phyloP scores from a whole-genome alignment of 35 echinoderm and acorn worm genomes.

The Ophiothrix spiculata region DNA sequence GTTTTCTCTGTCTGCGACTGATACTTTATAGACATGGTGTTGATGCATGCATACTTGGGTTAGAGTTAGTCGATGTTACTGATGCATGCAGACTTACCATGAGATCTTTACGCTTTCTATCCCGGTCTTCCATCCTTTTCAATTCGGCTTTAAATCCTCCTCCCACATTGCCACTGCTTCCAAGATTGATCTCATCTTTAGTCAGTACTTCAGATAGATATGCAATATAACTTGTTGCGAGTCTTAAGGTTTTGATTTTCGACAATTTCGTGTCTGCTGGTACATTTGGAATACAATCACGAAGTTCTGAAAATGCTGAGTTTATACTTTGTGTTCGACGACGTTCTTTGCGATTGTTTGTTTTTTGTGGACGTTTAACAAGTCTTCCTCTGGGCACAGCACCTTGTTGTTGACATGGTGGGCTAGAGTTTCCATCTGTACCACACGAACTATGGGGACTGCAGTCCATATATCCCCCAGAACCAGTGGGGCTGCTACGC shows the following conservation, averaged over 20 bases:
- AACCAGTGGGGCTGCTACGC: conserved; percentile 1
- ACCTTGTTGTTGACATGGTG: not conserved
- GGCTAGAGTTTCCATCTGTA: not conserved
- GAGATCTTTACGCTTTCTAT: conserved; percentile 53
- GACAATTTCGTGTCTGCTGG: conserved; percentile 99
- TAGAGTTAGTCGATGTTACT: too few relatives aligned
- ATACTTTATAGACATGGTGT: too few relatives aligned
- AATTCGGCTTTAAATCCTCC: conserved; percentile 28
- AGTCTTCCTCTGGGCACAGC: not conserved
- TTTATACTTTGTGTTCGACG: conserved; percentile 98
- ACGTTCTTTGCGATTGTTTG: conserved; percentile 77
- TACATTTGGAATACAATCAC: conserved; percentile 96
- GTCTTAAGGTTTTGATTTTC: conserved; percentile 96
- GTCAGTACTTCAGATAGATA: conserved; percentile 85
- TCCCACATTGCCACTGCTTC: conserved; percentile 22
- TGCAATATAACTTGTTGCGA: conserved; percentile 98
- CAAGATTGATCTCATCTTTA: conserved; percentile 29
- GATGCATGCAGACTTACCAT: conserved; percentile 2
- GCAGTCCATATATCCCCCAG: not conserved
- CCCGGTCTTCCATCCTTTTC: conserved; percentile 69
- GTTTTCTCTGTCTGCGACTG: too few relatives aligned
- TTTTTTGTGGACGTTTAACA: conserved; percentile 15
- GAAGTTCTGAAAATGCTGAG: conserved; percentile 87
- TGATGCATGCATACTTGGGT: too few relatives aligned
- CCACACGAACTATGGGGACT: conserved; percentile 5